A percentile compares a stretch with the other conserved stretches of the same genome.
Conservation (phyloP, 2,888 invertebrate genomes). For the Caenorhabditis auriculariae region DNA sequence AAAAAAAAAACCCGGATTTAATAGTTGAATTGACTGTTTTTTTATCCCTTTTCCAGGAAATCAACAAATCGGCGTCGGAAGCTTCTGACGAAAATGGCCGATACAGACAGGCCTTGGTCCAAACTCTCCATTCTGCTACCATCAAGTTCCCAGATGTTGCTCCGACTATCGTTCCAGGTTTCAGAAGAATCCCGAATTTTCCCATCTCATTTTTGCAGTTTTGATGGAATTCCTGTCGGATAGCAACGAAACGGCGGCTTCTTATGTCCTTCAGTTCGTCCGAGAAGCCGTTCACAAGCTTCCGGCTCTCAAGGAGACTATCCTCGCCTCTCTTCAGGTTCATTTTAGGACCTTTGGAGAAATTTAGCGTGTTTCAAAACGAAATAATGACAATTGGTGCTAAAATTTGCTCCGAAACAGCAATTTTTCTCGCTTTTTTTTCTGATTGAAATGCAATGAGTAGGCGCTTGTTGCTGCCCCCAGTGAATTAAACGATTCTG, state of each 20-base stretch:
- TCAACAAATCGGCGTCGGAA: slow-evolving; percentile 57
- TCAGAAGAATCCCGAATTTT: not conserved
- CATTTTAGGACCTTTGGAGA: too few species aligned
- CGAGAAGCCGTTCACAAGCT: slow-evolving; percentile 94
- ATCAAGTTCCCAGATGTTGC: slow-evolving; percentile 86
- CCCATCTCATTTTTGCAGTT: slow-evolving; percentile 67
- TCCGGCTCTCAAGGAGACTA: slow-evolving; percentile 74
- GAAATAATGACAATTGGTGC: too few species aligned
- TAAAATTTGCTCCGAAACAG: too few species aligned
- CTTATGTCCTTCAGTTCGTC: slow-evolving; percentile 90
- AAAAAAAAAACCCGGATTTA: too few species aligned
- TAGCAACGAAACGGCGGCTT: slow-evolving; percentile 78
- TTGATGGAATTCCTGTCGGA: slow-evolving; percentile 81
- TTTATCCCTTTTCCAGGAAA: slow-evolving; percentile 43
- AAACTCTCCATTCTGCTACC: slow-evolving; percentile 77
- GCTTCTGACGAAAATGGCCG: slow-evolving; percentile 88
- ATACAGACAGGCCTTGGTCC: slow-evolving; percentile 86
- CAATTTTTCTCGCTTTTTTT: too few species aligned
- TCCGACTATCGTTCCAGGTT: slow-evolving; percentile 78
- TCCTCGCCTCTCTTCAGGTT: slow-evolving; percentile 73
- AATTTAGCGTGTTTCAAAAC: not conserved
- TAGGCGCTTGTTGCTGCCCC: too few species aligned
- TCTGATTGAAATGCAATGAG: too few species aligned
- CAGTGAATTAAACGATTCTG: too few species aligned
- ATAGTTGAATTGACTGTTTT: too few species aligned